These are phyloP conservation scores for Mantis religiosa DNA, from an alignment of 2,888 invertebrate species.

Conservation along the genomic window DNA sequence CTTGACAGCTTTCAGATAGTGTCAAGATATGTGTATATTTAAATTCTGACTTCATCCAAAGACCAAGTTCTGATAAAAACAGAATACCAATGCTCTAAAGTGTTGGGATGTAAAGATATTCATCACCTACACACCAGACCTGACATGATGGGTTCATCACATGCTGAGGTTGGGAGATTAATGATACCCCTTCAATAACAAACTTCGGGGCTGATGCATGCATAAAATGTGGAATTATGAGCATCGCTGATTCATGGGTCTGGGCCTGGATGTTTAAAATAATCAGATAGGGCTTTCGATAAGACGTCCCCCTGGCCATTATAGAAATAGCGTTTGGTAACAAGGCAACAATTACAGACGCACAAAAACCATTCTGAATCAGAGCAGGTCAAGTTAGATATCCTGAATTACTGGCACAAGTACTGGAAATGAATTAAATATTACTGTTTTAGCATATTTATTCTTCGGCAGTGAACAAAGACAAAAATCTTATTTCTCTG, in stretches of 20 bases:
- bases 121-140: background rate
- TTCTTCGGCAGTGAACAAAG: too few relatives aligned
- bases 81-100: background rate
- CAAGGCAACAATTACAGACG: background rate
- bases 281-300: background rate
- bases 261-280: background rate
- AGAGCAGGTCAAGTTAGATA: background rate
- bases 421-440: background rate
- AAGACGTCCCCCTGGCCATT: background rate
- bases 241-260: background rate
- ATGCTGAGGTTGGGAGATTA: background rate
- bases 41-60: background rate
- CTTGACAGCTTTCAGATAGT: too few relatives aligned
- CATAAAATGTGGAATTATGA: background rate
- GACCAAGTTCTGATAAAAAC: background rate
- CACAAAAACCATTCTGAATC: background rate
- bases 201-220: background rate
- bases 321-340: background rate
- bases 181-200: background rate
- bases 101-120: background rate
- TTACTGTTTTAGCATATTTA: too few relatives aligned
- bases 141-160: background rate
- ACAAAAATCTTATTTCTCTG: too few relatives aligned
- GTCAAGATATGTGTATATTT: too few relatives aligned
- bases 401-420: background rate